Base-by-base conservation (phyloP, 2,888 invertebrate species). In the Molanna angustata region DNA sequence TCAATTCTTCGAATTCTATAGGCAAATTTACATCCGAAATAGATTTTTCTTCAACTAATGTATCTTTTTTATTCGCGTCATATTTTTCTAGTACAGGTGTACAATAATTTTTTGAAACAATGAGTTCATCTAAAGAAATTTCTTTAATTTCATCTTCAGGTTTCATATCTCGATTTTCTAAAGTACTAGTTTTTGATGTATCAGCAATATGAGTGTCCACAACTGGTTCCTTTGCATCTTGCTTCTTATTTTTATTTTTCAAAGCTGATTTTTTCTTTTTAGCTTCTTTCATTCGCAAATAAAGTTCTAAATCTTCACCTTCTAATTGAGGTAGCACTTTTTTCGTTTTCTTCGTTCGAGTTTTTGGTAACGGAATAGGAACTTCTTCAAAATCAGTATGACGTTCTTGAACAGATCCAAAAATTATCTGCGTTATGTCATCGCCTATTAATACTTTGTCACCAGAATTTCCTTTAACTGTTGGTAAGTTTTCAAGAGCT, bases 391-490 rank as follows among this genome's bases (percentile, higher is more conserved):
- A 27, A 17, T 49, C 49, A 22, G 37, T 18, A 31, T 44, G 31
- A 2, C 83, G 70, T 61, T 79, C 72, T 71, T 83, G 80, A 9
- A 83, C 80, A 7, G 83, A 83, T 37, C 83, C 83, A 64, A 83
- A 83, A 59, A 83, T 80, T 2, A 74, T 80, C 68, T 79, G 75
- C 67, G 82, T 81, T 11, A 73, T 58, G 49, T 70, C 70, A 27
- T 62, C 62, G 40, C 61, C 16, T 52, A 16, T 11, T 6, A 37
- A n/a, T 11, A 18, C n/a, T 56, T 52, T 27, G 21, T 42, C 20
- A 13, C 21, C 4, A 13, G 7, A 7, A 2, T 42, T 20, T 22
- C 14, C 42, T 42, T 42, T n/a, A 13, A 42, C 21, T 39, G 2
- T 4, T 14, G 39, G 16, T 39, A 3, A 4, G 4, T 4, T 4